Conservation (phyloP, 2,113 vertebrate genomes). For the Eidolon helvum region DNA sequence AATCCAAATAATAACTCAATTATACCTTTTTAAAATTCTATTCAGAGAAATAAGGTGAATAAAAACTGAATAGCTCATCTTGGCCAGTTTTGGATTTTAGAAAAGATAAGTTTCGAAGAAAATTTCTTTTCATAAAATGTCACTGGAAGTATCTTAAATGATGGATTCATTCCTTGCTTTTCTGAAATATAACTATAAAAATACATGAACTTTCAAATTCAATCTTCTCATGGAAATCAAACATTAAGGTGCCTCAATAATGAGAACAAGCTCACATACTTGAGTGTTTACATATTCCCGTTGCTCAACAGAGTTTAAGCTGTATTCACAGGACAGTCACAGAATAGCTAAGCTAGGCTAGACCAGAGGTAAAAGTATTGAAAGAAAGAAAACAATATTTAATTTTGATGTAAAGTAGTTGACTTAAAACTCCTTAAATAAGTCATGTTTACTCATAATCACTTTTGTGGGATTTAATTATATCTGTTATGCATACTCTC, state of each 20-base stretch:
- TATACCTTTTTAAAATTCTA: not conserved
- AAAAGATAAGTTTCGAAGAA: not conserved
- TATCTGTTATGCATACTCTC: not conserved
- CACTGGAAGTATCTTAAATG: not conserved
- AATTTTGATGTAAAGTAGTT: conserved; percentile 1
- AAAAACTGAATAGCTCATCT: conserved; percentile 9
- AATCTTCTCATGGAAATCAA: conserved; percentile 14
- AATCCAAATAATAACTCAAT: not conserved
- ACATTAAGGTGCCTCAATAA: not conserved
- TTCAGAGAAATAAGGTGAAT: not conserved
- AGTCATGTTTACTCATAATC: not conserved
- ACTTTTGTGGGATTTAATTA: conserved; percentile 9
- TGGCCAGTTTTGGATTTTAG: not conserved
- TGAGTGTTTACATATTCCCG: not conserved
- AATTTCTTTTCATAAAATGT: not conserved
- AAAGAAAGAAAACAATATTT: not conserved
- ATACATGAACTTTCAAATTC: not conserved
- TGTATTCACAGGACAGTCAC: not conserved
- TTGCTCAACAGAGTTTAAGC: not conserved
- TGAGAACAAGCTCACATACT: not conserved
- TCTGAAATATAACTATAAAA: conserved; percentile 8
- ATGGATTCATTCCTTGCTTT: conserved; percentile 3
- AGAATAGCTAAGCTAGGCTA: not conserved
- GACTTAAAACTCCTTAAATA: not conserved
- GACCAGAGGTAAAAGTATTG: not conserved